Percentiles rank a stretch among this genome's conserved stretches.
Evolutionary conservation across 1,140 invertebrate genomes (phyloP).

Genomic region (Ceratosolen solmsi): DNA sequence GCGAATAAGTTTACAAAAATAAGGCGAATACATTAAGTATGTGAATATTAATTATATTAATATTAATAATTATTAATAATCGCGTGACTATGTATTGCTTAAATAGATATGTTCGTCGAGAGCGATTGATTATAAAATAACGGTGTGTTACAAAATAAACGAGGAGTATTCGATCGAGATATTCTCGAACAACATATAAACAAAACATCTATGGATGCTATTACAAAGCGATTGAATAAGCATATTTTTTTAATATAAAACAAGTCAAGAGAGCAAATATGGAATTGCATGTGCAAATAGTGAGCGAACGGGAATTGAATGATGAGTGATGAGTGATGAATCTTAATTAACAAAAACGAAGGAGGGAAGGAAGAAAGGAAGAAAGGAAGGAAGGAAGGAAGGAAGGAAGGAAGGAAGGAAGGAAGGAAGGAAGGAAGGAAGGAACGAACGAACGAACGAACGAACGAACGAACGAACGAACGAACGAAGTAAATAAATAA

Average conservation of each 20-base stretch:
- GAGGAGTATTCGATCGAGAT: slow-evolving; percentile 34
- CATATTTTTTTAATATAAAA: slow-evolving; percentile 68
- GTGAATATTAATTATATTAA: slow-evolving; percentile 48
- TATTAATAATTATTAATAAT: slow-evolving; percentile 44
- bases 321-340: too few species aligned
- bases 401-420: too few species aligned
- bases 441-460: too few species aligned
- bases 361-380: too few species aligned
- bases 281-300: slow-evolving; percentile 5
- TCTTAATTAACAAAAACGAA: too few species aligned
- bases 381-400: too few species aligned
- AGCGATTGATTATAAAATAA: slow-evolving; percentile 47
- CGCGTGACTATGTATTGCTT: slow-evolving; percentile 51
- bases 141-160: slow-evolving; percentile 57
- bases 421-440: too few species aligned
- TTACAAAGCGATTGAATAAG: slow-evolving; percentile 56
- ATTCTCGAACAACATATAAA: slow-evolving; percentile 48
- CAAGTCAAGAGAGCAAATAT: slow-evolving; percentile 33
- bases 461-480: neutral
- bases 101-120: slow-evolving; percentile 25
- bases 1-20: slow-evolving; percentile 9
- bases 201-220: slow-evolving; percentile 26
- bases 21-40: slow-evolving; percentile 35
- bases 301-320: neutral
- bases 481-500: neutral